A percentile compares a stretch with the other conserved stretches of the same genome.
These are phyloP conservation scores for Siphonodentalium dalli DNA, from an alignment of 2,888 invertebrate species.

Conservation along the genomic window DNA sequence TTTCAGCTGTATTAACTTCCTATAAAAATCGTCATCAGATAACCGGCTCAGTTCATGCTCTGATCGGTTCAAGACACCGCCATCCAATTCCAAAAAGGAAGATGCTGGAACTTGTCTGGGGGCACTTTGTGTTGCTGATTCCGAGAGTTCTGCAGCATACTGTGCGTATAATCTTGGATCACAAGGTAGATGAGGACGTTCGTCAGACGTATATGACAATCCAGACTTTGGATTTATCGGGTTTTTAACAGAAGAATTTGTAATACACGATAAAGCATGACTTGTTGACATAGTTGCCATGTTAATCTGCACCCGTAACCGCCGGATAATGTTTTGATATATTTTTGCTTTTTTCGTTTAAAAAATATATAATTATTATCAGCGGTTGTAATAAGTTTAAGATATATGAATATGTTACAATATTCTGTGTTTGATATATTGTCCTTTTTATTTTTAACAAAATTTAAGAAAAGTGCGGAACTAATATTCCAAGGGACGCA, in stretches of 20 bases:
- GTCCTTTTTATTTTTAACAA: too few relatives aligned
- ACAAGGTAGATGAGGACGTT: too few relatives aligned
- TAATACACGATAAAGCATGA: constrained; percentile 55
- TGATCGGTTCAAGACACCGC: constrained; percentile 9
- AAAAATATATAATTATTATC: not conserved
- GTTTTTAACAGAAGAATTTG: constrained; percentile 57
- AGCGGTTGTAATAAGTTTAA: too few relatives aligned
- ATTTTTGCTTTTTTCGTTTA: not conserved
- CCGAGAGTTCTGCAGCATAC: too few relatives aligned
- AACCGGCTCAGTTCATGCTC: constrained; percentile 39
- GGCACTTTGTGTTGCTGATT: too few relatives aligned
- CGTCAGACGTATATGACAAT: constrained; percentile 39
- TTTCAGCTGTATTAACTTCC: constrained; percentile 53
- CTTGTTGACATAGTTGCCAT: constrained; percentile 63
- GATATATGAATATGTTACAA: too few relatives aligned
- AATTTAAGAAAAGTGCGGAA: too few relatives aligned
- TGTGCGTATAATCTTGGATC: too few relatives aligned
- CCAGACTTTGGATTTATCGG: constrained; percentile 54
- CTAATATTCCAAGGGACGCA: not conserved
- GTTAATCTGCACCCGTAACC: constrained; percentile 39
- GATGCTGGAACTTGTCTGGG: too few relatives aligned
- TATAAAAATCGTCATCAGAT: constrained; percentile 58
- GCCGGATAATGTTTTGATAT: too few relatives aligned
- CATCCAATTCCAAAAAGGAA: too few relatives aligned
- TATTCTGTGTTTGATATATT: too few relatives aligned